Evolutionary conservation across 2,888 invertebrate species (phyloP).

Genomic region (Conops quadrifasciatus): DNA sequence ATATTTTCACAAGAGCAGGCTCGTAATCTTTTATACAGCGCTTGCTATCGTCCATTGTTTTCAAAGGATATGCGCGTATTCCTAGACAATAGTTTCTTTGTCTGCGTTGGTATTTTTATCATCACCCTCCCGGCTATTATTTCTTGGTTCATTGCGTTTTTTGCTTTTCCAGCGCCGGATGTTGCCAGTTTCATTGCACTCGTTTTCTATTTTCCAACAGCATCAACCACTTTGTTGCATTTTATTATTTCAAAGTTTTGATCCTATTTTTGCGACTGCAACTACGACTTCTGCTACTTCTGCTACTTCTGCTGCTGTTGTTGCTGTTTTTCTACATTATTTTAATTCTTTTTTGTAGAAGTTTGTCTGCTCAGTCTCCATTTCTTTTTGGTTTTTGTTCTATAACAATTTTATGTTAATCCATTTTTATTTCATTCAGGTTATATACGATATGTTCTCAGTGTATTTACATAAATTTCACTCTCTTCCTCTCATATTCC

Average conservation of each 20-base stretch:
- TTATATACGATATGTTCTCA: slow-evolving; percentile 20
- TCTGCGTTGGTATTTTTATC: no score
- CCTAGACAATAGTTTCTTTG: no score
- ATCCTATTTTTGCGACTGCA: slow-evolving; percentile 51
- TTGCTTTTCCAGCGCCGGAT: no score
- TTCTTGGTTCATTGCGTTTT: no score
- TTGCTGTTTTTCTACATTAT: slow-evolving; percentile 45
- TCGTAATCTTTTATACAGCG: no score
- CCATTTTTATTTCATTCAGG: slow-evolving; percentile 29
- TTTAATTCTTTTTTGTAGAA: neutral
- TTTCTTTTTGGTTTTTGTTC: neutral
- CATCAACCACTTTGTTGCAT: neutral
- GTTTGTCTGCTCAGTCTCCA: neutral
- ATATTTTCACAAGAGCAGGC: no score
- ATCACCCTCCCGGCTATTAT: no score
- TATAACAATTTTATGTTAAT: slow-evolving; percentile 23
- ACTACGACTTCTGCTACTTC: no score
- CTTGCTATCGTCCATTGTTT: no score
- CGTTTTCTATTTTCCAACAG: no score
- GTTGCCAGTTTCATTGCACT: no score
- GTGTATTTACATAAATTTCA: neutral
- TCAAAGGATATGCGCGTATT: no score
- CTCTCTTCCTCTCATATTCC: neutral
- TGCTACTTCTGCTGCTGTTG: neutral
- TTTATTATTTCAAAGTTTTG: slow-evolving; percentile 52